Conservation (phyloP, 2,888 invertebrate species). For the Acanthococcus lagerstroemiae region DNA sequence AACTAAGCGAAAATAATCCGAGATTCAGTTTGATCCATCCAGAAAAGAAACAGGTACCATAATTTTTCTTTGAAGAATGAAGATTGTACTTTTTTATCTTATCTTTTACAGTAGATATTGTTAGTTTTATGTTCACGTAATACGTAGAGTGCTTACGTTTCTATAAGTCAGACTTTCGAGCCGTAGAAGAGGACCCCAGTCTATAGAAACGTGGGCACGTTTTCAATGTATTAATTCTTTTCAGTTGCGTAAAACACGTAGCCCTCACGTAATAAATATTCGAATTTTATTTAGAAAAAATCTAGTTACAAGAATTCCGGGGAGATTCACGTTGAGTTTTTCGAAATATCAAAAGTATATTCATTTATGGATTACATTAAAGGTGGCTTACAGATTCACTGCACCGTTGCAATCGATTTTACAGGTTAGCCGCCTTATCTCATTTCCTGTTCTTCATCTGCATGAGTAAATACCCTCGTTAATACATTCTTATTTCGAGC, state of each 20-base stretch:
- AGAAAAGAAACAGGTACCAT: too few species aligned
- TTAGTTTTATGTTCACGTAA: too few species aligned
- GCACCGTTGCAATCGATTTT: constrained; percentile 45
- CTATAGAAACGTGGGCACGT: too few species aligned
- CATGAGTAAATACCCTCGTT: not conserved
- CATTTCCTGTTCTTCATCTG: too few species aligned
- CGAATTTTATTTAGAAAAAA: constrained; percentile 33
- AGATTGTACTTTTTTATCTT: not conserved
- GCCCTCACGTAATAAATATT: too few species aligned
- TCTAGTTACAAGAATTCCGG: constrained; percentile 38
- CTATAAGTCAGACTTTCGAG: too few species aligned
- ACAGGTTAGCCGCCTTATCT: constrained; percentile 40
- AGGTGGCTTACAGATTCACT: constrained; percentile 46
- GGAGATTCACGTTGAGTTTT: constrained; percentile 36
- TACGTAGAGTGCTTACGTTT: too few species aligned
- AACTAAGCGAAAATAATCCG: constrained; percentile 41
- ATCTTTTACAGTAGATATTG: too few species aligned
- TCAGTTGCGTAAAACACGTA: too few species aligned
- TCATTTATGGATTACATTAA: constrained; percentile 51
- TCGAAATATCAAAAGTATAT: constrained; percentile 37
- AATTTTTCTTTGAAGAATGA: not conserved
- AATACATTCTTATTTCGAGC: not conserved
- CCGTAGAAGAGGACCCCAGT: too few species aligned
- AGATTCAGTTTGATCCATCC: constrained; percentile 41
- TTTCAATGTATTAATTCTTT: too few species aligned